Evolutionary conservation across 2,113 vertebrate genomes (phyloP).

Genomic region (Excalfactoria chinensis): DNA sequence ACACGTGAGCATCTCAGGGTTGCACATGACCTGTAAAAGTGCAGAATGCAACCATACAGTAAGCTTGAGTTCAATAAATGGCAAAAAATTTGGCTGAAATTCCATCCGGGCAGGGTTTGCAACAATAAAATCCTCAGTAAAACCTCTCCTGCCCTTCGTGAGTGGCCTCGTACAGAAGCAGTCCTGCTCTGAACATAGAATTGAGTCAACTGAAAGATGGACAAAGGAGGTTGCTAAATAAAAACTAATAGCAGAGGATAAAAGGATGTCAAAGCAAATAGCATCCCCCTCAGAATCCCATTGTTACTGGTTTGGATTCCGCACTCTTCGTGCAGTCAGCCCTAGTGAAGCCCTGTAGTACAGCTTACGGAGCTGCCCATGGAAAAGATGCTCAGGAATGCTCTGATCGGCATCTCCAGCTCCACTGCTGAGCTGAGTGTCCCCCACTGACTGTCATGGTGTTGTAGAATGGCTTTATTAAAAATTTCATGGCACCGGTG

Average conservation of each 20-base stretch:
- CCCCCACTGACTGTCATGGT: rapidly evolving
- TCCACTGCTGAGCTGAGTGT: background rate
- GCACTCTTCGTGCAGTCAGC: background rate
- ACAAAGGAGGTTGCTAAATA: background rate
- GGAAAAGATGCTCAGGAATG: background rate
- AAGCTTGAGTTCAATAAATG: background rate
- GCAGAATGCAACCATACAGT: rapidly evolving
- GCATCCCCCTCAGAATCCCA: background rate
- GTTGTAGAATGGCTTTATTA: rapidly evolving
- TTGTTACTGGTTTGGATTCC: background rate
- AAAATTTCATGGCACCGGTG: rapidly evolving
- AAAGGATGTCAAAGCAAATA: background rate
- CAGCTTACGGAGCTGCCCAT: background rate
- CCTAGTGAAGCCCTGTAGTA: background rate
- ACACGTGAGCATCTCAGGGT: rapidly evolving
- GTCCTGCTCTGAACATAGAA: background rate
- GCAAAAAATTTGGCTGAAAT: background rate
- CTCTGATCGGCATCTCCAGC: background rate
- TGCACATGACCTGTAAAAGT: rapidly evolving
- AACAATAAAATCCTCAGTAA: background rate
- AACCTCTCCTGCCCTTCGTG: background rate
- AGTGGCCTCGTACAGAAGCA: background rate
- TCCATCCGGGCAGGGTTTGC: background rate
- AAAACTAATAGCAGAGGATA: background rate
- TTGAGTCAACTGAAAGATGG: background rate